Conservation (phyloP, 2,113 vertebrate genomes). For the Platichthys stellatus region DNA sequence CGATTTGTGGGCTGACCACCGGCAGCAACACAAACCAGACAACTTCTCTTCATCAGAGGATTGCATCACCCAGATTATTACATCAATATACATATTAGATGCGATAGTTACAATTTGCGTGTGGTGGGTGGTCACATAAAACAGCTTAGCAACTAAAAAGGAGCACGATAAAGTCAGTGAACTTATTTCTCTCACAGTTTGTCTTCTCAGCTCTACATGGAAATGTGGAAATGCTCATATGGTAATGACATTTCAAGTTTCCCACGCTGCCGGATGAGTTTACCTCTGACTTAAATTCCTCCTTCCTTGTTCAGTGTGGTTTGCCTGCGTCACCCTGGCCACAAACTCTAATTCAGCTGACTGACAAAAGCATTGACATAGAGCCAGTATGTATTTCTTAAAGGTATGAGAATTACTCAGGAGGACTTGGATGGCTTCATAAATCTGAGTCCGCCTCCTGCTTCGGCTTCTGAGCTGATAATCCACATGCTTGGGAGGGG, state of each 20-base stretch:
- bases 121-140: constrained; percentile 3
- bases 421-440: not conserved
- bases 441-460: constrained; percentile 27
- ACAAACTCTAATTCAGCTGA: not conserved
- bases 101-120: not conserved
- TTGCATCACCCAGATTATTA: not conserved
- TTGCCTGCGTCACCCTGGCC: not conserved
- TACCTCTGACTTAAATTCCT: not conserved
- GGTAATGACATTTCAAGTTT: not conserved
- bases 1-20: not conserved
- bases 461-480: constrained; percentile 26
- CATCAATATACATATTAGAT: constrained; percentile 1
- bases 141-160: constrained; percentile 4
- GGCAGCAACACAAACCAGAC: not conserved
- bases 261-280: not conserved
- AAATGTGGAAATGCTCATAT: not conserved
- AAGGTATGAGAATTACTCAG: not conserved
- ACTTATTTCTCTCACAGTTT: not conserved
- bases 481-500: constrained; percentile 1
- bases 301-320: not conserved
- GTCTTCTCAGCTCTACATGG: not conserved
- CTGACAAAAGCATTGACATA: not conserved
- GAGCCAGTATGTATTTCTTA: not conserved
- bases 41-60: not conserved
- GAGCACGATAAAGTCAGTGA: not conserved